Conservation (phyloP, 1,140 invertebrate genomes). For the Coenobita brevimanus region DNA sequence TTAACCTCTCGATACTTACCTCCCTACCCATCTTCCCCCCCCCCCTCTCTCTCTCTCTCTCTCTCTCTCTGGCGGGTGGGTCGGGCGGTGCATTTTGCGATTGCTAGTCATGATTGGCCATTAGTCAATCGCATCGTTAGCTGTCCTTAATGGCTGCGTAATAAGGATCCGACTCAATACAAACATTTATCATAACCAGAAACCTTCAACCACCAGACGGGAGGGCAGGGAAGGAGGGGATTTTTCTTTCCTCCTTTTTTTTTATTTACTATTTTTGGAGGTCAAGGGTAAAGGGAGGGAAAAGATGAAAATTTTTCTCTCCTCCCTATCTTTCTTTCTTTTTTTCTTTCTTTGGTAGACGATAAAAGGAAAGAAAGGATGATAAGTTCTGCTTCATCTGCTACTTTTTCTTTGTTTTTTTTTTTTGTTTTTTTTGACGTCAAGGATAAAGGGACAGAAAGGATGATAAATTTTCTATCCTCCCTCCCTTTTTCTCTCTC, state of each 20-base stretch:
- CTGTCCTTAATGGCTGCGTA: conserved; percentile 58
- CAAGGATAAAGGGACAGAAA: neutral
- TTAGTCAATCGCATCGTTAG: conserved; percentile 58
- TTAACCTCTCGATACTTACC: too few relatives aligned
- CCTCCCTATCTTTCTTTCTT: too few relatives aligned
- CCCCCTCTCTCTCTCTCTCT: neutral
- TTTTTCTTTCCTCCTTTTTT: too few relatives aligned
- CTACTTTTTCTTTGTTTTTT: conserved; percentile 11
- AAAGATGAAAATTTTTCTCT: too few relatives aligned
- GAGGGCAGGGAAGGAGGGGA: too few relatives aligned
- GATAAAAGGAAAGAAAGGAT: too few relatives aligned
- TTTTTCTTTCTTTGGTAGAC: too few relatives aligned
- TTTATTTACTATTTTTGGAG: too few relatives aligned
- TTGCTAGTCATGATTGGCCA: conserved; percentile 61
- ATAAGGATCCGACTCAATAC: conserved; percentile 60
- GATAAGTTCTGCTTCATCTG: too few relatives aligned
- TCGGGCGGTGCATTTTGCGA: conserved; percentile 42
- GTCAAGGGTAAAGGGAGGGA: neutral
- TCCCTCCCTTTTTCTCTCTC: neutral
- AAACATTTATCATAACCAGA: conserved; percentile 63
- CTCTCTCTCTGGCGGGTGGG: neutral
- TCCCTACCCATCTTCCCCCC: neutral
- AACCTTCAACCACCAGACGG: too few relatives aligned
- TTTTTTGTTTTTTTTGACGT: neutral
- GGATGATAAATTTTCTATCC: neutral